These are phyloP conservation scores for Drosophila arawakana DNA, from an alignment of 1,140 invertebrate genomes.

Conservation along the genomic window DNA sequence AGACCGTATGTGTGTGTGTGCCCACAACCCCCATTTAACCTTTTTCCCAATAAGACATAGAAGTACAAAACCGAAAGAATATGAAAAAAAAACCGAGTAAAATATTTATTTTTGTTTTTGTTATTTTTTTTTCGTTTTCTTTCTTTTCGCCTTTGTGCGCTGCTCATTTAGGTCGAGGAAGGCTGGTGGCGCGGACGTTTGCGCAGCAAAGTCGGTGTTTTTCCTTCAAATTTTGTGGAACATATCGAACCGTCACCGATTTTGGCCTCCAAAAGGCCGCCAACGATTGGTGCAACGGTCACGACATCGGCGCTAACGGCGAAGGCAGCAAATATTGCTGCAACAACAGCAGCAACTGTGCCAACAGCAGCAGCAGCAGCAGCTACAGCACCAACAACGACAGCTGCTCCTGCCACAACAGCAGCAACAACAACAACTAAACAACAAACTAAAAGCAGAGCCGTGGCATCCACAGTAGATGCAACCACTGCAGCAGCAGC, in stretches of 20 bases:
- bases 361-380: constrained; percentile 32
- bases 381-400: constrained; percentile 29
- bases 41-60: constrained; percentile 67
- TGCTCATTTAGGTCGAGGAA: constrained; percentile 87
- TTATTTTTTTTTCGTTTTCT: constrained; percentile 16
- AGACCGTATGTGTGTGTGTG: constrained; percentile 27
- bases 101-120: constrained; percentile 28
- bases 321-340: constrained; percentile 49
- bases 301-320: constrained; percentile 49
- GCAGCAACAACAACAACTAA: constrained; percentile 38
- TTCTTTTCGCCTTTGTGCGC: constrained; percentile 44
- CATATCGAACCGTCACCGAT: constrained; percentile 86
- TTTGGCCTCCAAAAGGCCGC: constrained; percentile 78
- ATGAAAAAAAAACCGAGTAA: constrained; percentile 14
- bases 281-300: constrained; percentile 75
- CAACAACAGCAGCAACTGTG: constrained; percentile 16
- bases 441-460: constrained; percentile 70
- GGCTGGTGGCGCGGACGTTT: constrained; percentile 95
- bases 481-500: constrained; percentile 21
- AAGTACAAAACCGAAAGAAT: constrained; percentile 18
- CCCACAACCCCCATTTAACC: constrained; percentile 59
- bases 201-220: constrained; percentile 92
- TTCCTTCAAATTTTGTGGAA: constrained; percentile 97
- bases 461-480: constrained; percentile 46
- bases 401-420: constrained; percentile 36